Percentiles rank a stretch among this genome's conserved stretches.
Conservation (phyloP, 2,797 vertebrate genomes). For the Sternotherus odoratus region DNA sequence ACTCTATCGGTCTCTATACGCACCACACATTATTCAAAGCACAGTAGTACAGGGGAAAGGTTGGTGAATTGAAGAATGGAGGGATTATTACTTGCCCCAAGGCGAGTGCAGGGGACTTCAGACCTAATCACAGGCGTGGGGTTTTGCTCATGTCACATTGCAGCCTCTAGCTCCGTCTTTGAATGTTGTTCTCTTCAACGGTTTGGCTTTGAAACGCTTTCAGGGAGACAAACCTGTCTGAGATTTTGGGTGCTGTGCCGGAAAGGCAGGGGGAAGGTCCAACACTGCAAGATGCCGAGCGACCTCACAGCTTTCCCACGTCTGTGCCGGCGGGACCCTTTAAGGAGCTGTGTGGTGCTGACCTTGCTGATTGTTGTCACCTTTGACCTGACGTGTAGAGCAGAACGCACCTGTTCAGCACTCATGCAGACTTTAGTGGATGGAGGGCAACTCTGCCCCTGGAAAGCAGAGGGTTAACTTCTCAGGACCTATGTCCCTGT, state of each 20-base stretch:
- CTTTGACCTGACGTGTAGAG: background rate
- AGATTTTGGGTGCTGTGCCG: too few species aligned
- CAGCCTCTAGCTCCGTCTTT: background rate
- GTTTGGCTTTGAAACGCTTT: background rate
- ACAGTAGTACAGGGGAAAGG: background rate
- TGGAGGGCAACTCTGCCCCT: background rate
- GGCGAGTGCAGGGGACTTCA: too few species aligned
- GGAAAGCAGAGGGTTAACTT: background rate
- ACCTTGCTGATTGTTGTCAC: background rate
- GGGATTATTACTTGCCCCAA: too few species aligned
- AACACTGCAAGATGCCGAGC: too few species aligned
- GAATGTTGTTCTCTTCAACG: background rate
- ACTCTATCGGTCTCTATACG: background rate
- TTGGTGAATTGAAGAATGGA: background rate
- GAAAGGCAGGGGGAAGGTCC: too few species aligned
- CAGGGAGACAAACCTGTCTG: too few species aligned
- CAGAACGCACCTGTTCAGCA: background rate
- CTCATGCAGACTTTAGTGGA: background rate
- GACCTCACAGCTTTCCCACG: background rate
- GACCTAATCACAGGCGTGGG: too few species aligned
- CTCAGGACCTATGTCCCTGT: background rate
- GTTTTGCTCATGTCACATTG: too few species aligned
- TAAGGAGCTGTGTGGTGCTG: background rate
- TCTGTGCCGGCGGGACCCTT: background rate
- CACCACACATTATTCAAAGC: background rate